Percentiles rank a stretch among this genome's conserved stretches.
Conservation (phyloP, 2,113 vertebrate species). For the Morone chrysops region DNA sequence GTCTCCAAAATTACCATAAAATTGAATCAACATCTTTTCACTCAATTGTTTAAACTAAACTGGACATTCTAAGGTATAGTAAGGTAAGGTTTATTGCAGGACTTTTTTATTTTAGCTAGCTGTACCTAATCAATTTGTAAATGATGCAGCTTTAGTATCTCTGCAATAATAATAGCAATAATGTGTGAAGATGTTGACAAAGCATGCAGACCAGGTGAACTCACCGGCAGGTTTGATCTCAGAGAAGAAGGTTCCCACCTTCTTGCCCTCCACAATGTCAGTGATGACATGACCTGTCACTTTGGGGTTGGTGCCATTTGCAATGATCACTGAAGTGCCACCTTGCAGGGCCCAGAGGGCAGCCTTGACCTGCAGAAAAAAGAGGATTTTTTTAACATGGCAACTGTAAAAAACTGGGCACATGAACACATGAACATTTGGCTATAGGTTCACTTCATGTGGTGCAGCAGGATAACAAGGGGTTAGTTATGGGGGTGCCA, state of each 20-base stretch:
- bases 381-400: no score
- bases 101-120: neutral
- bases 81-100: no score
- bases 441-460: no score
- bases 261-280: constrained; percentile 97
- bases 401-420: no score
- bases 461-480: no score
- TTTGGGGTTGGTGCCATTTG: constrained; percentile 96
- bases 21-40: neutral
- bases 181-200: neutral
- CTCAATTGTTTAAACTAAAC: neutral
- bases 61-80: no score
- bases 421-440: no score
- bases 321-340: constrained; percentile 97
- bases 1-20: neutral
- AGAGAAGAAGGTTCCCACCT: constrained; percentile 98
- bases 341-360: constrained; percentile 97
- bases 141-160: neutral
- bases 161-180: neutral
- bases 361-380: constrained; percentile 90
- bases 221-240: constrained; percentile 98
- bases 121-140: neutral
- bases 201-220: constrained; percentile 49
- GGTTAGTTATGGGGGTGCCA: no score
- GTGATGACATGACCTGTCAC: constrained; percentile 98